A percentile compares a stretch with the other conserved stretches of the same genome.
Conservation (phyloP, 2,797 vertebrate species). For the Monodelphis domestica region DNA sequence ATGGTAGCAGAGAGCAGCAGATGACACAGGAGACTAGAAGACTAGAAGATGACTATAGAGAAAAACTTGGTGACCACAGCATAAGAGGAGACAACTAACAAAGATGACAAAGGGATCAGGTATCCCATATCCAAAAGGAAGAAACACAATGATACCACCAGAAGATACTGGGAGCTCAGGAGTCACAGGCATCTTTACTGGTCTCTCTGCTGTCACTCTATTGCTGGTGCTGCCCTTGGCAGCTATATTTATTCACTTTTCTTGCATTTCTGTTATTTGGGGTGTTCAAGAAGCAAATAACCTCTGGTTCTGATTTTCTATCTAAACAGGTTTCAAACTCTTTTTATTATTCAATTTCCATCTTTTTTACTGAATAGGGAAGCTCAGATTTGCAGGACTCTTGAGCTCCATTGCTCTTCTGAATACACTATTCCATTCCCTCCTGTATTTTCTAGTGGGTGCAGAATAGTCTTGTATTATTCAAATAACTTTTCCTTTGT, state of each 20-base stretch:
- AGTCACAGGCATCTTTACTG: not conserved
- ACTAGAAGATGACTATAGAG: not conserved
- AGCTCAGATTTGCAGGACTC: not conserved
- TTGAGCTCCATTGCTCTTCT: not conserved
- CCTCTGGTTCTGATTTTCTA: not conserved
- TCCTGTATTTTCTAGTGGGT: not conserved
- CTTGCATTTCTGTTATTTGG: not conserved
- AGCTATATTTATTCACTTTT: not conserved
- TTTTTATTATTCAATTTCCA: not conserved
- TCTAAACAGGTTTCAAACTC: not conserved
- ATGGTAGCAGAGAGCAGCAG: not conserved
- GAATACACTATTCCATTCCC: not conserved
- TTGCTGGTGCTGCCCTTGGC: not conserved
- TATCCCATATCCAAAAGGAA: not conserved
- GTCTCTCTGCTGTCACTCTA: not conserved
- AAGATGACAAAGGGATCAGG: not conserved
- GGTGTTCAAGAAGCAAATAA: not conserved
- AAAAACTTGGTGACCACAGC: not conserved
- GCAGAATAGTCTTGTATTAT: not conserved
- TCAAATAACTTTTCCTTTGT: not conserved
- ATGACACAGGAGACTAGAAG: not conserved
- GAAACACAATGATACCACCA: not conserved
- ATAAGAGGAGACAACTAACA: not conserved
- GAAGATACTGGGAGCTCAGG: not conserved
- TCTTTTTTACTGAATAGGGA: not conserved